These are phyloP conservation scores for Climacteris rufus DNA, from an alignment of 2,113 vertebrate species.

Conservation along the genomic window DNA sequence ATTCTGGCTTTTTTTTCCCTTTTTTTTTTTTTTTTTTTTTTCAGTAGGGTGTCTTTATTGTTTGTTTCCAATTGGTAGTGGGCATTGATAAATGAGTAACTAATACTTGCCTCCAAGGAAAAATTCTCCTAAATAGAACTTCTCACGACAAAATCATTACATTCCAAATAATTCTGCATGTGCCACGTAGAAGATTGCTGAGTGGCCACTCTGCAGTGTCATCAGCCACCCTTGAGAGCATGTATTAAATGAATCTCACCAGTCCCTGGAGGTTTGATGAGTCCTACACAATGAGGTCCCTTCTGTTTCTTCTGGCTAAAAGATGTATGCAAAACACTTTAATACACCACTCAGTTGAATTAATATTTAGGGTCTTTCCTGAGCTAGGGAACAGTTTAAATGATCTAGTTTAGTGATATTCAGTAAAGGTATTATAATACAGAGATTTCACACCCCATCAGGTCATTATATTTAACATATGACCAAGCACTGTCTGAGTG, in stretches of 20 bases:
- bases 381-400: background rate
- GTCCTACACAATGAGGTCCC: background rate
- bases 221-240: background rate
- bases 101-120: background rate
- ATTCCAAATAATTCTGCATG: background rate
- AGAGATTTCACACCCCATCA: background rate
- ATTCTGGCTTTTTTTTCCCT: too few species aligned
- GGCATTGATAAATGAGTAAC: background rate
- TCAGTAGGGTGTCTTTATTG: background rate
- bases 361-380: background rate
- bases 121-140: background rate
- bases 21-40: fast-evolving
- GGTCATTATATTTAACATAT: background rate
- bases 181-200: background rate
- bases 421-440: background rate
- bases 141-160: background rate
- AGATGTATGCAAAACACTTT: background rate
- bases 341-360: fast-evolving
- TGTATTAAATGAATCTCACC: background rate
- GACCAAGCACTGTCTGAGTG: background rate
- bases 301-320: background rate
- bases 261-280: background rate
- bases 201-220: background rate
- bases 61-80: background rate
- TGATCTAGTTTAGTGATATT: background rate